Evolutionary conservation across 2,888 invertebrate species (phyloP), one percentile per base, ranked within the genome.

Genomic region (Caenorhabditis panamensis): DNA sequence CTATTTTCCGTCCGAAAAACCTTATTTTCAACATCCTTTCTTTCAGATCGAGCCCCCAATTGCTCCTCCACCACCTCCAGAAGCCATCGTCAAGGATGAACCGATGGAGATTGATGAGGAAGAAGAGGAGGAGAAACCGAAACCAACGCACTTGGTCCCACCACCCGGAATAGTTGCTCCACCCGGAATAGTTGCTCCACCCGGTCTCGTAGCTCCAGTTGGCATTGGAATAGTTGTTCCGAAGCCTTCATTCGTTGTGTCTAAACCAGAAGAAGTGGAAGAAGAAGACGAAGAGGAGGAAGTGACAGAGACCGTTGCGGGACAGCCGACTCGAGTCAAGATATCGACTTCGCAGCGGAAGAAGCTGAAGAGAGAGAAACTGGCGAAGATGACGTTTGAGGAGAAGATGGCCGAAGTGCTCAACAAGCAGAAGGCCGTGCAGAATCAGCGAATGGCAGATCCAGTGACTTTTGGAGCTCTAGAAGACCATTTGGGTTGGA

Each of bases 381-480:
- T 77, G 41, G 56, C 51, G 6, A 44, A 73, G 44, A 69, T 77
- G 82, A 73, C 82, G 0, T 82, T 82, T 20, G 67, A 77, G 44
- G 82, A 82, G 24, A 82, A 82, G 61, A 78, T 85, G 72, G 47
- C 75, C 16, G 69, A 79, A 54, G 73, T 85, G 13, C 63, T 85
- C 16, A 59, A 58, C 36, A 53, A 69, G 31, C 79, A 82, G 54
- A 82, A 83, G 41, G 72, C 66, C 16, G 66, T 76, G 5, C 82
- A 82, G 51, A 79, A 83, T 63, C 82, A 78, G n/a, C 59, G 69
- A 73, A 64, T 81, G 72, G 71, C 73, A 18, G 79, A 75, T 28
- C 85, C 85, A 6, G 76, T 72, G 0, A 59, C 72, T 9, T 85
- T 82, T 41, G 85, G 85, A 54, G 72, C 71, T 9, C 59, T 78